These are phyloP conservation scores for Gnathochromis pfefferi DNA, from an alignment of 2,113 vertebrate species.

Conservation along the genomic window DNA sequence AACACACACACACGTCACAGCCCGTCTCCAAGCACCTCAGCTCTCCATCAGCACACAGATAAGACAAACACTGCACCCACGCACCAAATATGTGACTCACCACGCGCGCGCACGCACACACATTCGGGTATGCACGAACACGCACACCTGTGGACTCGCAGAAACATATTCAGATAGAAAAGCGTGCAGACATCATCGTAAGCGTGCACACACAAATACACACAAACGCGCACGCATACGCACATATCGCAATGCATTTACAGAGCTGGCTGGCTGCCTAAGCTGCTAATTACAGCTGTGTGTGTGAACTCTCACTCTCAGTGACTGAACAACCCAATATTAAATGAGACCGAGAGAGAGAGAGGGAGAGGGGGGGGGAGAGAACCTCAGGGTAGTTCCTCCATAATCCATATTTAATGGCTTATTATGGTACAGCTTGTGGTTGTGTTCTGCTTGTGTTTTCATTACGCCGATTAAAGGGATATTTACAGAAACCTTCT, in stretches of 20 bases:
- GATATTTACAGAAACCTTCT: constrained; percentile 46
- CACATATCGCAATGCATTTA: constrained; percentile 35
- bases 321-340: constrained; percentile 54
- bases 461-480: constrained; percentile 44
- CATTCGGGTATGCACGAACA: background rate
- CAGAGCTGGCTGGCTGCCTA: constrained; percentile 61
- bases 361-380: background rate
- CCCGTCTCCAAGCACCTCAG: constrained; percentile 53
- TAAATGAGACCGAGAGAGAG: constrained; percentile 30
- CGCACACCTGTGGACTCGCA: constrained; percentile 21
- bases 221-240: constrained; percentile 22
- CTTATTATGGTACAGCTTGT: constrained; percentile 53
- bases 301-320: constrained; percentile 65
- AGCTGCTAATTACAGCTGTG: constrained; percentile 72
- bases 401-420: constrained; percentile 64
- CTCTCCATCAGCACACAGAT: constrained; percentile 59
- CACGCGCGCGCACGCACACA: background rate
- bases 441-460: constrained; percentile 55
- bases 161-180: background rate
- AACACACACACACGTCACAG: constrained; percentile 42
- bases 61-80: constrained; percentile 61
- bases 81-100: constrained; percentile 53
- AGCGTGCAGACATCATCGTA: background rate
- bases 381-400: constrained; percentile 44
- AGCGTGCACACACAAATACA: background rate